phyloP scores from a whole-genome alignment of 1,140 invertebrate genomes.

The Augochlora pura region DNA sequence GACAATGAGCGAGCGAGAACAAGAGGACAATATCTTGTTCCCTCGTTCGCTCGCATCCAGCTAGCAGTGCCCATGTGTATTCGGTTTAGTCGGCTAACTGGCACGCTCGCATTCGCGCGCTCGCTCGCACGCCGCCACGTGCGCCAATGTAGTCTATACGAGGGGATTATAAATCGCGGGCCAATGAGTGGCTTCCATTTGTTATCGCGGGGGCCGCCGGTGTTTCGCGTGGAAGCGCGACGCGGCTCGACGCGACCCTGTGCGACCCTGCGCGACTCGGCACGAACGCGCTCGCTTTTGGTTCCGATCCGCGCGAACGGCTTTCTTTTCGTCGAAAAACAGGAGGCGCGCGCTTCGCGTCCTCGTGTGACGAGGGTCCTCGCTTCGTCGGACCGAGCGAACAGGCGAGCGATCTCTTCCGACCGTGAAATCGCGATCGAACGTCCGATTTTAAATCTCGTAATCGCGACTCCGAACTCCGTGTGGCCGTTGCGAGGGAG shows the following conservation, averaged over 20 bases:
- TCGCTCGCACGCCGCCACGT: constrained; percentile 23
- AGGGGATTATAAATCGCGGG: constrained; percentile 76
- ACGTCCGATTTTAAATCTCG: too few relatives aligned
- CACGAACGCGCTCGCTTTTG: too few relatives aligned
- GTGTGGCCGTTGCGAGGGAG: too few relatives aligned
- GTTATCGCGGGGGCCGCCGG: constrained; percentile 72
- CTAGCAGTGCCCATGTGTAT: constrained; percentile 57
- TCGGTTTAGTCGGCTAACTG: constrained; percentile 67
- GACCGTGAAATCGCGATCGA: not conserved
- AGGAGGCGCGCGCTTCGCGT: not conserved
- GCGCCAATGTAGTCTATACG: constrained; percentile 40
- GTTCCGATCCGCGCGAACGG: too few relatives aligned
- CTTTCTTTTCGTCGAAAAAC: too few relatives aligned
- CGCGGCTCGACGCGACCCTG: too few relatives aligned
- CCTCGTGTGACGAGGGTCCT: constrained; percentile 19
- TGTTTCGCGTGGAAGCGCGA: constrained; percentile 32
- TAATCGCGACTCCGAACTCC: too few relatives aligned
- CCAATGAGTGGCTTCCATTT: constrained; percentile 78
- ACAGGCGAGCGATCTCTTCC: not conserved
- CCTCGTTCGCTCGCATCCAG: constrained; percentile 33
- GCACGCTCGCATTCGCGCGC: constrained; percentile 52
- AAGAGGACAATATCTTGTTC: constrained; percentile 33
- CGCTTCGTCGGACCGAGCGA: constrained; percentile 16
- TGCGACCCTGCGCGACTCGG: too few relatives aligned
- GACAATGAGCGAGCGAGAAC: constrained; percentile 59